Evolutionary conservation across 2,113 vertebrate genomes (phyloP), one percentile per base, ranked within the genome.

Genomic region (Toxostoma redivivum): DNA sequence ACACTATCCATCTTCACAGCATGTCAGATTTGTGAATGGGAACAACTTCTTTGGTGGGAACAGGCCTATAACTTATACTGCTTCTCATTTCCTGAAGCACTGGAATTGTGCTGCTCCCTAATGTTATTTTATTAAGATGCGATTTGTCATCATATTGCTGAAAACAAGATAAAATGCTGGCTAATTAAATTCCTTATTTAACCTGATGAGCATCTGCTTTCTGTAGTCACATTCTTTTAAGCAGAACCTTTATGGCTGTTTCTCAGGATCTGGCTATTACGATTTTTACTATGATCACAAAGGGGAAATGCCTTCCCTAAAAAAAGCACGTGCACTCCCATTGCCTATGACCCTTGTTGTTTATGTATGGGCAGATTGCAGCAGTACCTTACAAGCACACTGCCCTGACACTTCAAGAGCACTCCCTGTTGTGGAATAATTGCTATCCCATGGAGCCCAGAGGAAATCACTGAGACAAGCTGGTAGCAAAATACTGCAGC

Each of bases 101-200:
- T 91, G 64, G 86, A 96, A 93, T 81, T 95, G 72, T 84, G 86
- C 70, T 89, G 81, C 86, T 95, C 92, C 96, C 90, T 93, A 91
- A 94, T 71, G 95, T 93, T 93, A 71, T 91, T 96, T 96, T 96
- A 96, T 94, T 94, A 96, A 96, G 95, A 96, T 67, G 81, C 1
- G 3, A 96, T 88, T 94, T 94, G 85, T 97, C 95, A 95, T 96
- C 88, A 62, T 91, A 92, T 83, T 94, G 89, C 78, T 90, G 95
- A 90, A 97, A 97, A 96, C 94, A 94, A 96, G 94, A 96, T 87
- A 95, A 95, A 95, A 97, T 90, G 94, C 65, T 3, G 61, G 76
- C 85, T 96, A 97, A 96, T 95, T 97, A 96, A 96, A 95, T 95
- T 95, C 88, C 77, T 97, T 96, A 92, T 93, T 97, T 96, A 96